phyloP scores from a whole-genome alignment of 1,140 invertebrate species.

The Drosophila bocki region DNA sequence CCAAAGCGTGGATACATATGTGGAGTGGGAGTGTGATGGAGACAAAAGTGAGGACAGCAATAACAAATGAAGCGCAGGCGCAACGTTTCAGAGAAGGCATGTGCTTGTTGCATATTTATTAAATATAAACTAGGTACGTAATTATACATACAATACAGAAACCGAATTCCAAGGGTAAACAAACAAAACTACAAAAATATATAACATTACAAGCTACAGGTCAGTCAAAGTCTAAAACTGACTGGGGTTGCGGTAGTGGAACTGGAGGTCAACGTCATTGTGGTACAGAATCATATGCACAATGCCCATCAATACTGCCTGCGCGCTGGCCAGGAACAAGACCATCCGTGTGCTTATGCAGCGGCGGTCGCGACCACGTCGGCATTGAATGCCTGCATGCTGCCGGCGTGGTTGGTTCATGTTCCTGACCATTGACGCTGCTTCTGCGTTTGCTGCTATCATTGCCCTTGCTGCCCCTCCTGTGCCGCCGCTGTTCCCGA shows the following conservation, averaged over 20 bases:
- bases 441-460: background rate
- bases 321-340: slow-evolving; percentile 10
- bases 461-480: slow-evolving; percentile 1
- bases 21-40: slow-evolving; percentile 16
- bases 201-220: slow-evolving; percentile 1
- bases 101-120: slow-evolving; percentile 6
- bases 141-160: background rate
- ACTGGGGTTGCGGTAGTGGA: slow-evolving; percentile 28
- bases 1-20: slow-evolving; percentile 1
- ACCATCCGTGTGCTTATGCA: background rate
- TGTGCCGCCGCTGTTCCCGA: background rate
- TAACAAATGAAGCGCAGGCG: slow-evolving; percentile 16
- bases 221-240: slow-evolving; percentile 48
- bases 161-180: background rate
- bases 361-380: background rate
- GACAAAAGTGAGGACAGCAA: slow-evolving; percentile 36
- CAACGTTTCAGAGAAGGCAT: slow-evolving; percentile 11
- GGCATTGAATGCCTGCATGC: background rate
- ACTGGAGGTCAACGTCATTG: slow-evolving; percentile 36
- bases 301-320: slow-evolving; percentile 24
- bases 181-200: slow-evolving; percentile 17
- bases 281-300: slow-evolving; percentile 21
- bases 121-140: slow-evolving; percentile 1
- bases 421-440: background rate
- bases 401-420: background rate